Conservation (phyloP, 2,113 vertebrate species). For the Odocoileus hemionus region DNA sequence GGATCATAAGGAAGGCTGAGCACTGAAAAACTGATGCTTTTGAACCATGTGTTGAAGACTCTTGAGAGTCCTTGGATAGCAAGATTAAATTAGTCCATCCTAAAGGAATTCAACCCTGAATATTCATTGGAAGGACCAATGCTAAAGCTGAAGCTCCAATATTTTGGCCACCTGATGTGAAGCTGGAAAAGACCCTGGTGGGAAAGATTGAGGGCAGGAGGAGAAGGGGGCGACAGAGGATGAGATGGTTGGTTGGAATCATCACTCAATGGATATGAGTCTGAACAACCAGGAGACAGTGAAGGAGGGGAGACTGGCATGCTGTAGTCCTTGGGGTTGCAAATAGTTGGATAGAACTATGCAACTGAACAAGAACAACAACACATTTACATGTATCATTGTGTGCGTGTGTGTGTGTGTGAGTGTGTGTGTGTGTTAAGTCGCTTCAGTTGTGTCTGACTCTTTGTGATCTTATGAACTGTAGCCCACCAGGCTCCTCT, state of each 20-base stretch:
- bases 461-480: not conserved
- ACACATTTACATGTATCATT: not conserved
- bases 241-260: not conserved
- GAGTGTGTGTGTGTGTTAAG: not conserved
- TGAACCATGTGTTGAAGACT: not conserved
- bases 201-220: not conserved
- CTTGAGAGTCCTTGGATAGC: not conserved
- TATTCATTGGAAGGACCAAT: not conserved
- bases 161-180: fast-evolving
- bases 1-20: not conserved
- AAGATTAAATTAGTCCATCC: not conserved
- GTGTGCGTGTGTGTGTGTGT: not conserved
- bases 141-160: not conserved
- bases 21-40: not conserved
- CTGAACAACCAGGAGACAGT: not conserved
- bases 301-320: not conserved
- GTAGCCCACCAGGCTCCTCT: not conserved
- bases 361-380: not conserved
- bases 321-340: not conserved
- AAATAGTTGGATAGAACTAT: not conserved
- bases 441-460: not conserved
- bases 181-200: not conserved
- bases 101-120: not conserved
- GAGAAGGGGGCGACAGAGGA: not conserved
- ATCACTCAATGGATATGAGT: not conserved